Evolutionary conservation across 2,797 vertebrate genomes (phyloP), one percentile per base, ranked within the genome.

Genomic region (Cirrhinus molitorella): DNA sequence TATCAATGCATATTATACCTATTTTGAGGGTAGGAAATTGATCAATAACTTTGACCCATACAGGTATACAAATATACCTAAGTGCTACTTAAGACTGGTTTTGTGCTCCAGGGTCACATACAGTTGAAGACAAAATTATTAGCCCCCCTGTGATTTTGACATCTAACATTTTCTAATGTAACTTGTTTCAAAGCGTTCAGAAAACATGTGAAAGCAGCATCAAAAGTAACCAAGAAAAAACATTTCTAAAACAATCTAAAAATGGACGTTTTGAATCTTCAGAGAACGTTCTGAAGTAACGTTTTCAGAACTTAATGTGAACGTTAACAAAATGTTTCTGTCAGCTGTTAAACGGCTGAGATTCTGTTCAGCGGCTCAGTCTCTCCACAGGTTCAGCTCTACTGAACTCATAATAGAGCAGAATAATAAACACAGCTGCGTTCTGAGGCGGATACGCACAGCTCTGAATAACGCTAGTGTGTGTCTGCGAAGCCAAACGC

Each of bases 351-450:
- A 55, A 51, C 10, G 10, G 16, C 70, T 51, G 49, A 49, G 51
- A 51, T 31, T 72, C 9, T 19, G 45, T 72, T 31, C 70, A 37
- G 19, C 40, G 51, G 37, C 21, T 23, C 66, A 37, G 63, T 12
- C 23, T 49, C 45, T 28, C 45, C 43, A 71, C 43, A 1, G n/a
- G n/a, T 23, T 49, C 43, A 78, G 51, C 80, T 73, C 75, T 65
- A 75, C 21, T 16, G 70, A 79, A 70, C 67, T 68, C 73, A 79
- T 86, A 87, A 87, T 83, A 82, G 85, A 85, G 83, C 28, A 43
- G 70, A 80, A 81, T 74, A 76, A 81, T 75, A 59, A 59, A 25
- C 47, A 74, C 86, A 87, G 81, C 86, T 85, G 88, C 47, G 83
- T 70, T 85, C 83, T 19, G 83, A 80, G 45, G 49, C 63, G 83